phyloP scores from a whole-genome alignment of 2,888 invertebrate species.

The Falcaria lacertinaria region DNA sequence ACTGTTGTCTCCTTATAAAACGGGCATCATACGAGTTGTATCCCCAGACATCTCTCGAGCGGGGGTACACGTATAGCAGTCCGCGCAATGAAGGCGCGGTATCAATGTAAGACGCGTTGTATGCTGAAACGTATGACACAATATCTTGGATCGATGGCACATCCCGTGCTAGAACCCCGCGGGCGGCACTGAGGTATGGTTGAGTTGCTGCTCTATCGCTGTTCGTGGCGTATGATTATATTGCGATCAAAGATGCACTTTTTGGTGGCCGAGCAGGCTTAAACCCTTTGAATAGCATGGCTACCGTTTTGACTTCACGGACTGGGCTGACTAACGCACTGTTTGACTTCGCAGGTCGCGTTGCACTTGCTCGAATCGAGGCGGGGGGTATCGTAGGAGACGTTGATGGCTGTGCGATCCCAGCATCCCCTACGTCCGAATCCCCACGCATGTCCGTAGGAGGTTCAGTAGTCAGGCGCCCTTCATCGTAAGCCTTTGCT shows the following conservation, averaged over 20 bases:
- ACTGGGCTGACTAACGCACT: background rate
- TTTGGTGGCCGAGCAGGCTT: background rate
- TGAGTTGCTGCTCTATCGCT: background rate
- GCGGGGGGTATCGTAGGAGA: too few relatives aligned
- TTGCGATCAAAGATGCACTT: background rate
- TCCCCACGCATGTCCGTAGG: background rate
- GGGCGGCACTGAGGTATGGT: background rate
- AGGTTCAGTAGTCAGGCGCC: background rate
- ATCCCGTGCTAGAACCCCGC: background rate
- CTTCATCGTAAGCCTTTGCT: background rate
- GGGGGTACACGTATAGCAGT: background rate
- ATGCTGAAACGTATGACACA: background rate
- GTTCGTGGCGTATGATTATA: background rate
- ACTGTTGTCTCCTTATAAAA: too few relatives aligned
- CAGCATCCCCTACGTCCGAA: background rate
- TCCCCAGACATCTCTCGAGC: background rate
- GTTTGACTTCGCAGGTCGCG: background rate
- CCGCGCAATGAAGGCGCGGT: background rate
- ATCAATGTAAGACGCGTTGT: background rate
- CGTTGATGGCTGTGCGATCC: too few relatives aligned
- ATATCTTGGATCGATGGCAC: background rate
- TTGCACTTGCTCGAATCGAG: too few relatives aligned
- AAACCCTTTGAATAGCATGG: background rate
- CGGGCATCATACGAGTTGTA: too few relatives aligned
- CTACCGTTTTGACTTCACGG: background rate